phyloP scores from a whole-genome alignment of 2,797 vertebrate species.

The Myoxocephalus aenaeus region DNA sequence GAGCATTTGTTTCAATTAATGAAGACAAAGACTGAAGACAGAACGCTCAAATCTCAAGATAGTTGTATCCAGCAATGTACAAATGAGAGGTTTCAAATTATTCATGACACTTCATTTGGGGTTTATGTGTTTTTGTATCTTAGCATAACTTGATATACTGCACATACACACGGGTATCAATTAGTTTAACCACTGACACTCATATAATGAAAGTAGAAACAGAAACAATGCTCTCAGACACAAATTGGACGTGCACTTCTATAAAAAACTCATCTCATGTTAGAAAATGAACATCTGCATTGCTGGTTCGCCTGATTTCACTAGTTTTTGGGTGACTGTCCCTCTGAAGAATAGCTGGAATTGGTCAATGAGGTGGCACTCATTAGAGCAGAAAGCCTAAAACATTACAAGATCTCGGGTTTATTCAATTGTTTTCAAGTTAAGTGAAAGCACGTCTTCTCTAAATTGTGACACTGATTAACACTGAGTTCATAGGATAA shows the following conservation, averaged over 20 bases:
- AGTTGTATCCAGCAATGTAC: neutral
- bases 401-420: slow-evolving; percentile 2
- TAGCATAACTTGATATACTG: neutral
- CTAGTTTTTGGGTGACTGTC: slow-evolving; percentile 30
- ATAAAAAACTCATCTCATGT: slow-evolving; percentile 35
- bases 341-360: slow-evolving; percentile 35
- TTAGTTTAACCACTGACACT: neutral
- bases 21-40: neutral
- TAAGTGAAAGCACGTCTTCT: neutral
- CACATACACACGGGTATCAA: neutral
- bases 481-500: slow-evolving; percentile 31
- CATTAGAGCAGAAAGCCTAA: slow-evolving; percentile 23
- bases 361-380: slow-evolving; percentile 35
- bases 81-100: neutral
- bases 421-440: neutral
- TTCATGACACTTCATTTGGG: slow-evolving; percentile 1
- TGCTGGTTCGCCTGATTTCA: slow-evolving; percentile 3
- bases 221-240: slow-evolving; percentile 1
- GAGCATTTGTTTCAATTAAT: slow-evolving; percentile 15
- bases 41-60: slow-evolving; percentile 8
- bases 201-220: neutral
- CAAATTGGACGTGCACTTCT: slow-evolving; percentile 11
- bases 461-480: slow-evolving; percentile 41
- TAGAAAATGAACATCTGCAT: slow-evolving; percentile 36
- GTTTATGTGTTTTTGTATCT: neutral